phyloP scores from a whole-genome alignment of 2,888 invertebrate species.

The Terebella lapidaria region DNA sequence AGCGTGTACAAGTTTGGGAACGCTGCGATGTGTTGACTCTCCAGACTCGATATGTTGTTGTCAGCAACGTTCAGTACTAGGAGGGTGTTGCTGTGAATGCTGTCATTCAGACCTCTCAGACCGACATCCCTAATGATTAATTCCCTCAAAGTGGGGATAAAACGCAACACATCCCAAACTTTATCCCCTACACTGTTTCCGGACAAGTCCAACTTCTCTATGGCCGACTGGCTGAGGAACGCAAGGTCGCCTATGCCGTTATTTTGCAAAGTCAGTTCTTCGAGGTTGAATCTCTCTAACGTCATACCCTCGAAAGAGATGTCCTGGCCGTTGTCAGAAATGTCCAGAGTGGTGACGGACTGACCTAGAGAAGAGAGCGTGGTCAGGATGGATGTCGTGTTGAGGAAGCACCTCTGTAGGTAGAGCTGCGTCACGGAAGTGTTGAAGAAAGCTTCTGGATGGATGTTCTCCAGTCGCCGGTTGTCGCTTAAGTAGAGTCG shows the following conservation, averaged over 20 bases:
- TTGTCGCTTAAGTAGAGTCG: slow-evolving; percentile 15
- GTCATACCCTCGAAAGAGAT: slow-evolving; percentile 6
- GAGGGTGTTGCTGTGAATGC: neutral
- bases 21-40: slow-evolving; percentile 5
- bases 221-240: slow-evolving; percentile 8
- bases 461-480: neutral
- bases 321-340: slow-evolving; percentile 8
- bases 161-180: neutral
- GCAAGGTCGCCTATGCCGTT: slow-evolving; percentile 5
- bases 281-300: slow-evolving; percentile 9
- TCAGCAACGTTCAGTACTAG: slow-evolving; percentile 9
- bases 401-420: slow-evolving; percentile 1
- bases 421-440: slow-evolving; percentile 2
- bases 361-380: slow-evolving; percentile 5
- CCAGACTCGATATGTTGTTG: slow-evolving; percentile 9
- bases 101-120: slow-evolving; percentile 1
- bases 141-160: slow-evolving; percentile 3
- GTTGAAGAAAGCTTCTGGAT: neutral
- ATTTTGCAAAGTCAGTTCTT: slow-evolving; percentile 5
- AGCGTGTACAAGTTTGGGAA: slow-evolving; percentile 8
- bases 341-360: slow-evolving; percentile 5
- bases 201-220: slow-evolving; percentile 11
- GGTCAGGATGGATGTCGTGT: neutral
- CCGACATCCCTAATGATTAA: slow-evolving; percentile 4
- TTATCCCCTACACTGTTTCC: slow-evolving; percentile 10